Base-by-base conservation (phyloP, 2,888 invertebrate genomes). In the Troilus luridus region DNA sequence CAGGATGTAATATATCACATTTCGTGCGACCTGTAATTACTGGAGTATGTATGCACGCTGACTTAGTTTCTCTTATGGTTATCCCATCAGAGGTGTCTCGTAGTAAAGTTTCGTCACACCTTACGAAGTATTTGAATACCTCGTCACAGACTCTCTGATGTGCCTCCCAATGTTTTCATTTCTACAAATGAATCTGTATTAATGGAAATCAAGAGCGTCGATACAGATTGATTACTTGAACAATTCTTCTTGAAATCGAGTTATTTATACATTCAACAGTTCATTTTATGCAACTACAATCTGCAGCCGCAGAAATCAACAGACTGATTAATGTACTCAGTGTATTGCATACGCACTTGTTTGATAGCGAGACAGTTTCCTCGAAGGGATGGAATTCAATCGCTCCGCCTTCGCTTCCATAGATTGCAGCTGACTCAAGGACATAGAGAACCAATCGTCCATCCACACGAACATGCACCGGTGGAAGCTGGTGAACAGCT, bases 381-480 rank as follows among this genome's bases (percentile, higher is more conserved):
- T 54, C 0, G 85, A 56, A 21, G 81, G 81, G 1, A 3, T 14
- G 77, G 11, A 12, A 72, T 58, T 21, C 12, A 99, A 95, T 94
- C 99, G 98, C 94, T 98, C 98, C 93, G 98, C 99, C 95, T 97
- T 96, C 91, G 98, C 98, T 95, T 99, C 99, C 94, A 99, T 96
- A 93, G 96, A 97, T 94, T 99, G 96, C 94, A 99, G 99, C 95
- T 99, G 99, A 77, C 97, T 97, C 98, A 99, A 99, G 93, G 98
- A 98, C 94, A 99, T 96, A 92, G 98, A 99, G 95, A 97, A 96
- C 99, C 99, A 99, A 94, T 98, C 96, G 95, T 99, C 99, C 95
- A 98, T 98, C 96, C 98, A 98, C 95, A 99, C 99, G 95, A 99
- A 99, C 93, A 99, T 98, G 97, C 99, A 98, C 94, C 98, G 97